phyloP scores from a whole-genome alignment of 2,888 invertebrate species.

The Holacanthella duospinosa region DNA sequence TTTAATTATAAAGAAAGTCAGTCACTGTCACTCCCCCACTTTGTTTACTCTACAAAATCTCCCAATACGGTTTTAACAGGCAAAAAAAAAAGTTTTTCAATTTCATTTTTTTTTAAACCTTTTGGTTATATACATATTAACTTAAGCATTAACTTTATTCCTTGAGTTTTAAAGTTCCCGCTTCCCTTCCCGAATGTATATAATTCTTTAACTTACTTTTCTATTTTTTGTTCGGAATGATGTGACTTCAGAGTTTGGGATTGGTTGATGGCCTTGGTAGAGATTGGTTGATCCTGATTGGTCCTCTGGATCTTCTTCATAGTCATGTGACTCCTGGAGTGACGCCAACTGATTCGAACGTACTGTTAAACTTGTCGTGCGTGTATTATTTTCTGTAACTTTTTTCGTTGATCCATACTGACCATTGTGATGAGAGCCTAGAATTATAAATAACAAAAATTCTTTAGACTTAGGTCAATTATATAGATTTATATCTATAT shows the following conservation, averaged over 20 bases:
- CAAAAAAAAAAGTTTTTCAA: constrained; percentile 4
- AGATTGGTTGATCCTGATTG: neutral
- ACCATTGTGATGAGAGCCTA: neutral
- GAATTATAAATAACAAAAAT: neutral
- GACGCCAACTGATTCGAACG: neutral
- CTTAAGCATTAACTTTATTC: neutral
- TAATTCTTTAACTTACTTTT: constrained; percentile 3
- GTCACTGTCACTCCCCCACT: too few species aligned
- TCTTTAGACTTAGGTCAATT: neutral
- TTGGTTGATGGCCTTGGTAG: neutral
- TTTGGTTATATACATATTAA: too few species aligned
- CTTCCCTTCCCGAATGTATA: too few species aligned
- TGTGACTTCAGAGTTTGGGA: too few species aligned
- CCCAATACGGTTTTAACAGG: neutral
- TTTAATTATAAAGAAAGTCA: neutral
- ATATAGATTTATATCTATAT: too few species aligned
- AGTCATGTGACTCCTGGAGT: neutral
- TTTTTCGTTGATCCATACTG: neutral
- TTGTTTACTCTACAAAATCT: too few species aligned
- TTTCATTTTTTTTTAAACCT: neutral
- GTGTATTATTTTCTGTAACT: neutral
- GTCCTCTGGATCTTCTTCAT: neutral
- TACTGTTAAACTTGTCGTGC: neutral
- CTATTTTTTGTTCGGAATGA: neutral
- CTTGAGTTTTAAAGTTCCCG: neutral